phyloP scores from a whole-genome alignment of 2,797 vertebrate species.

The Rousettus madagascariensis region DNA sequence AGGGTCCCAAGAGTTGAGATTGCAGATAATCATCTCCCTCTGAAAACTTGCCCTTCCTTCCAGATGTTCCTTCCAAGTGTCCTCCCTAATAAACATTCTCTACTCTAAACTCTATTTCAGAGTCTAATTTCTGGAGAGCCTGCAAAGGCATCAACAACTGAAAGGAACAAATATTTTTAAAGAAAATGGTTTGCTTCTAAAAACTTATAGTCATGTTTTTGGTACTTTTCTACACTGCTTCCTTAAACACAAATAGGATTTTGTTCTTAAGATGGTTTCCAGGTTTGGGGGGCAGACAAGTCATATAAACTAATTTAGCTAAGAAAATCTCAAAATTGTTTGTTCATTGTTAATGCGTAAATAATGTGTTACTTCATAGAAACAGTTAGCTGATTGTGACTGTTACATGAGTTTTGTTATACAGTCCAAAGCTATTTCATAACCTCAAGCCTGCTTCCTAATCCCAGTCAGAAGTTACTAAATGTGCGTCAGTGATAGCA shows the following conservation, averaged over 20 bases:
- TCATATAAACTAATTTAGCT: neutral
- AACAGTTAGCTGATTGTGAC: neutral
- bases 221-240: neutral
- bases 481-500: neutral
- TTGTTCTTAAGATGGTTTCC: neutral
- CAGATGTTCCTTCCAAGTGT: neutral
- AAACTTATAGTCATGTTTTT: neutral
- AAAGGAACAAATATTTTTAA: neutral
- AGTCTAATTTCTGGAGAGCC: neutral
- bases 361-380: neutral
- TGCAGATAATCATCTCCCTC: neutral
- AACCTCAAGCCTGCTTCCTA: neutral
- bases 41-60: neutral
- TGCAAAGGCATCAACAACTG: neutral
- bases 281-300: neutral
- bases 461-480: neutral
- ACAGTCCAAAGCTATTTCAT: neutral
- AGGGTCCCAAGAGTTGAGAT: neutral
- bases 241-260: neutral
- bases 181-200: conserved; percentile 1
- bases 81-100: neutral
- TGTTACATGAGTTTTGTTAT: neutral
- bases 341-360: neutral
- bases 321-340: conserved; percentile 19
- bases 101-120: neutral